Evolutionary conservation across 2,113 vertebrate species (phyloP).

Genomic region (Sinosuthora webbiana): DNA sequence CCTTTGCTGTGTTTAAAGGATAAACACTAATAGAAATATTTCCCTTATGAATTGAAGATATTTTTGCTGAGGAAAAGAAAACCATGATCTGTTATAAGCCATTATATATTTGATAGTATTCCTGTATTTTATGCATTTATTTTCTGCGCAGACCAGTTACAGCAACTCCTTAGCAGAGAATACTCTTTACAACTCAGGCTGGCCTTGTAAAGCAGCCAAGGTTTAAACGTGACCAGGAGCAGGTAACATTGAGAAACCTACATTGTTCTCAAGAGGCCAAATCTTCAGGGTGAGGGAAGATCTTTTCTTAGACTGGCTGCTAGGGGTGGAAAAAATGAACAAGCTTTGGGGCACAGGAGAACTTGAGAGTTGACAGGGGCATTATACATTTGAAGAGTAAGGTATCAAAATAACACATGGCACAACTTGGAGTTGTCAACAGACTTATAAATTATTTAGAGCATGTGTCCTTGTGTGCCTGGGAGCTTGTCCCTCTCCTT

Average conservation of each 20-base stretch:
- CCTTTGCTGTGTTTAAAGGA: neutral
- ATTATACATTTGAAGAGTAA: neutral
- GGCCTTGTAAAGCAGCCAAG: neutral
- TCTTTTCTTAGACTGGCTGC: neutral
- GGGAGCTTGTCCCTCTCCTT: neutral
- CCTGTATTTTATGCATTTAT: neutral
- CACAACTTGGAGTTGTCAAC: conserved; percentile 42
- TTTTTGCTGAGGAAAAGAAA: neutral
- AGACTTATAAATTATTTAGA: conserved; percentile 51
- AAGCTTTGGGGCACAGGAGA: conserved; percentile 23
- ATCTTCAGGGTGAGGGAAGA: neutral
- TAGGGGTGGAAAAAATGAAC: neutral
- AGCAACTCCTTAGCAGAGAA: neutral
- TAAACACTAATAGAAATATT: conserved; percentile 33
- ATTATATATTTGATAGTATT: neutral
- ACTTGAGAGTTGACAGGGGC: neutral
- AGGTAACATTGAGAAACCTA: neutral
- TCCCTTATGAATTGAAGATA: neutral
- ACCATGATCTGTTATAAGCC: neutral
- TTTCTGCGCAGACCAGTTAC: neutral
- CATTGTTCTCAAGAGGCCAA: neutral
- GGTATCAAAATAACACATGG: conserved; percentile 54
- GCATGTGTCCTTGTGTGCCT: conserved; percentile 12
- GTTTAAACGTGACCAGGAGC: neutral
- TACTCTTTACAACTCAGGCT: neutral